These are phyloP conservation scores for Lepisosteus oculatus DNA, from an alignment of 2,113 vertebrate species.

Conservation along the genomic window DNA sequence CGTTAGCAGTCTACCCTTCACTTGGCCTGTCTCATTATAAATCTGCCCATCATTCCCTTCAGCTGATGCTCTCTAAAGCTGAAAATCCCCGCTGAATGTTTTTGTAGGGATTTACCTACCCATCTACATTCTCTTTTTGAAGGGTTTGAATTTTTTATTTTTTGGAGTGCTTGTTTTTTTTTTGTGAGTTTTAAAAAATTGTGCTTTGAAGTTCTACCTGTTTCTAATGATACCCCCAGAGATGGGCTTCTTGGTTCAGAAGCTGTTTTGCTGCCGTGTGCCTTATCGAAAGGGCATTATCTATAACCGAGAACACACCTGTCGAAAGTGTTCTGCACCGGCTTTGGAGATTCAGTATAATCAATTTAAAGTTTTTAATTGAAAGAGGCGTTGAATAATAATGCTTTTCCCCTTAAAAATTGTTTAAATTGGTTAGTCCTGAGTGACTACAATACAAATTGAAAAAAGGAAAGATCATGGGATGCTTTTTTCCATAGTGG, in stretches of 20 bases:
- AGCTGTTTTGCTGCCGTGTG: slow-evolving; percentile 16
- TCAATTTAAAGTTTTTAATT: background rate
- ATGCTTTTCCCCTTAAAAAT: background rate
- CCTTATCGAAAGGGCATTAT: slow-evolving; percentile 39
- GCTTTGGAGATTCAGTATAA: background rate
- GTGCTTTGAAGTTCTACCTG: slow-evolving; percentile 34
- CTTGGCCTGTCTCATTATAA: background rate
- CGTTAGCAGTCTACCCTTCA: slow-evolving; percentile 1
- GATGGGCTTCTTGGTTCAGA: slow-evolving; percentile 26
- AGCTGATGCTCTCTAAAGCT: background rate
- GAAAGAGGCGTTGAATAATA: background rate
- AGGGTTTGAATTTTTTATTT: slow-evolving; percentile 22
- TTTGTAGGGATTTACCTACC: background rate
- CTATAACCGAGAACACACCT: slow-evolving; percentile 12
- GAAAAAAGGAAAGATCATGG: background rate
- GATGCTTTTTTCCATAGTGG: no score
- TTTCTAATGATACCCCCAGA: slow-evolving; percentile 38
- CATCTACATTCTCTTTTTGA: background rate
- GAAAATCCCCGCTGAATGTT: background rate
- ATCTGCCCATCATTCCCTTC: background rate
- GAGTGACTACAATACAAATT: background rate
- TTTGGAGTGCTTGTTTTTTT: slow-evolving; percentile 21
- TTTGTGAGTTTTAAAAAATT: slow-evolving; percentile 23
- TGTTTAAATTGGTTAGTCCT: background rate
- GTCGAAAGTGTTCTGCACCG: slow-evolving; percentile 7